Evolutionary conservation across 2,113 vertebrate genomes (phyloP).

Genomic region (Chitala chitala): DNA sequence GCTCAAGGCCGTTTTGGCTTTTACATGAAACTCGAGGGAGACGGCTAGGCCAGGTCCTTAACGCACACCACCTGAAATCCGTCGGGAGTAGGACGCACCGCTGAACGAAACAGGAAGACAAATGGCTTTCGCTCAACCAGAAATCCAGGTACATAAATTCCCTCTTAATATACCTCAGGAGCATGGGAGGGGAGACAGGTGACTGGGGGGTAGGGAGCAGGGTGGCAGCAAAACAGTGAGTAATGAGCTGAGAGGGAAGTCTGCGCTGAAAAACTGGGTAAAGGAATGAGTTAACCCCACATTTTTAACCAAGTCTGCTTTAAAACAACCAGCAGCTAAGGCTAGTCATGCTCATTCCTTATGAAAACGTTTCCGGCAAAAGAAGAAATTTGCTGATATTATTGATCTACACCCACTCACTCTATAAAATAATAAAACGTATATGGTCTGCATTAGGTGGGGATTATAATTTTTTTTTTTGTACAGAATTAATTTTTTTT

Average conservation of each 20-base stretch:
- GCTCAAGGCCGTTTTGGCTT: neutral
- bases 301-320: neutral
- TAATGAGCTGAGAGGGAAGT: neutral
- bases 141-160: constrained; percentile 3
- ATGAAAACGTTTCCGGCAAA: too few relatives aligned
- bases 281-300: neutral
- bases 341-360: neutral
- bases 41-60: neutral
- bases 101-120: neutral
- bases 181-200: neutral
- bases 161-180: constrained; percentile 8
- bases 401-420: neutral
- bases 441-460: too few relatives aligned
- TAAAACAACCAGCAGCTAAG: neutral
- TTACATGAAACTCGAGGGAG: neutral
- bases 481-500: neutral
- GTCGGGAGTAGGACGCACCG: neutral
- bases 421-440: neutral
- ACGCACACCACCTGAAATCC: neutral
- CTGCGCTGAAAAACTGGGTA: too few relatives aligned
- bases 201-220: neutral
- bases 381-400: neutral
- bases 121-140: constrained; percentile 2
- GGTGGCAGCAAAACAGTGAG: neutral
- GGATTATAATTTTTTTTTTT: neutral